Base-by-base conservation (phyloP, 2,113 vertebrate species). In the Austrofundulus limnaeus region DNA sequence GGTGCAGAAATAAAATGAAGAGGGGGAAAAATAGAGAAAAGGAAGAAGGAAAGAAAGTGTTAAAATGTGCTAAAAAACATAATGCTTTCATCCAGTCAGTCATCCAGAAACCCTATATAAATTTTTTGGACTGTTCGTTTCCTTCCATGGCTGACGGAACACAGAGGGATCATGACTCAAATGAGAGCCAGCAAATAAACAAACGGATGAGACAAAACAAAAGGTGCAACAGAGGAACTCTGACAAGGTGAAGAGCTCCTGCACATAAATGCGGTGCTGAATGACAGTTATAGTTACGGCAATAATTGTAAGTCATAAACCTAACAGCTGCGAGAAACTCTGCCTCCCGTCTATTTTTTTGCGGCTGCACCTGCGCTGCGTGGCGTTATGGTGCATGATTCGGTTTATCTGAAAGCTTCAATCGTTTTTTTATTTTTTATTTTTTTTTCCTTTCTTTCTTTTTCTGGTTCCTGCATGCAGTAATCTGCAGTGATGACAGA, bases 231-330 rank as follows among this genome's bases (percentile, higher is more conserved):
- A 46, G 37, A 61, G 43, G 46, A 25, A 38, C 60, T 62, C 25
- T 62, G 60, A 73, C 59, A 64, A 61, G 47, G 52, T 45, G 67
- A 46, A 42, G 67, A 78, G 59, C 64, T 63, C 46, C 50, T 50
- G 63, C 68, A 63, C 70, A 48, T 14, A 70, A 71, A 74, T 63
- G 68, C 19, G 42, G 47, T 61, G 42, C 48, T 72, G 81, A 74
- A 23, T 80, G 83, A 81, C 80, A 80, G 68, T 80, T 82, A 81
- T 56, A 68, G 63, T 76, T 76, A 79, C 79, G 65, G 79, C 80
- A 71, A 59, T 87, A 80, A 88, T 82, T 86, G 73, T 63, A 67
- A 77, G 73, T 62, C 66, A 55, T 83, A 84, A 89, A 78, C 37
- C 66, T n/a, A 61, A 59, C 84, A 87, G 80, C 78, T 87, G 82